Evolutionary conservation across 2,888 invertebrate genomes (phyloP), one percentile per base, ranked within the genome.

Genomic region (Mesorhabditis spiculigera): DNA sequence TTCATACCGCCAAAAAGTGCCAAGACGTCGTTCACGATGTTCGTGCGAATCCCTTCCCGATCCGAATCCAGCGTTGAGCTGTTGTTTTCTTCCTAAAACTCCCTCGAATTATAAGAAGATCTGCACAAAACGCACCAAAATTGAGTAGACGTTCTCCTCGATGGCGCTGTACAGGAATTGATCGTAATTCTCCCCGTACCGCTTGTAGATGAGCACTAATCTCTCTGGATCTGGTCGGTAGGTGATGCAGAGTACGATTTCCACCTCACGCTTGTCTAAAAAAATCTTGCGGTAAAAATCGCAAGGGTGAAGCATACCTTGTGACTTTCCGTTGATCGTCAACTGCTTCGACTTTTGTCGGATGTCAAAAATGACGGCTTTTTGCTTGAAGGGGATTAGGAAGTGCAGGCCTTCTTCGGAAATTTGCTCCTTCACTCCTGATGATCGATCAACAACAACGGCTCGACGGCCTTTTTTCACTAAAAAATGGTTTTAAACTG

Each of bases 401-500:
- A 50, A n/a, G n/a, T 50, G 58, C 8, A 50, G n/a, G 58, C 58
- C 58, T 50, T 50, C 58, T 50, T n/a, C 58, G 1, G n/a, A 10
- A n/a, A n/a, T 13, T 3, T 50, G 10, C n/a, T 50, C 58, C 3
- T 50, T 10, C 8, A 50, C 58, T 3, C 58, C 58, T 1, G 10
- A 13, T 10, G n/a, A n/a, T 50, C 58, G 58, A 50, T 50, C 58
- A n/a, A 50, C 58, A n/a, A 50, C n/a, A 10, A 50, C 58, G 58
- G 58, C 58, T 13, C 58, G 58, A 50, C n/a, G n/a, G 8, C 58
- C 58, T 50, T 50, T 50, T n/a, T 50, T 50, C 58, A 50, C 58
- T 50, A 50, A 50, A 50, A 50, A 28, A 1, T 3, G 28, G 3
- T 28, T 28, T 28, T 1, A 28, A 3, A n/a, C n/a, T n/a, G n/a